Conservation (phyloP, 2,113 vertebrate genomes). For the Anolis carolinensis region DNA sequence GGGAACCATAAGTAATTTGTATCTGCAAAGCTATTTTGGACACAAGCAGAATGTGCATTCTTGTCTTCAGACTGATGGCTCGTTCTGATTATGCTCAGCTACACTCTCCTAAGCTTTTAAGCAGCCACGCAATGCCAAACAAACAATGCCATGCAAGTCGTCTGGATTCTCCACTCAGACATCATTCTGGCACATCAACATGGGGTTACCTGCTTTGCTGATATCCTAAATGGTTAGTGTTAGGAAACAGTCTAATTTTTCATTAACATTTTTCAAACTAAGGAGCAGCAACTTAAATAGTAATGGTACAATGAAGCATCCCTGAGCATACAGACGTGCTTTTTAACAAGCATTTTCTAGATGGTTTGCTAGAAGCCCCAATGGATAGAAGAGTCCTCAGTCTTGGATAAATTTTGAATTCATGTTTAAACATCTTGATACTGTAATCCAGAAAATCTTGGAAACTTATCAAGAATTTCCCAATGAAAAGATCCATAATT, state of each 20-base stretch:
- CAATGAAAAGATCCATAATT: neutral
- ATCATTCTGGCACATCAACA: neutral
- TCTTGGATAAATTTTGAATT: neutral
- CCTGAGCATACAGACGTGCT: no score
- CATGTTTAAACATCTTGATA: neutral
- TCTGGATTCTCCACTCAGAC: conserved; percentile 8
- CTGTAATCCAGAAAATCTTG: neutral
- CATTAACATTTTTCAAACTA: neutral
- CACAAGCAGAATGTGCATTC: neutral
- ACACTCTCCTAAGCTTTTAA: conserved; percentile 33
- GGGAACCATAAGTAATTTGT: neutral
- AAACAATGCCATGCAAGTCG: neutral
- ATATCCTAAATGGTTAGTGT: neutral
- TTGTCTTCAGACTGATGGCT: conserved; percentile 6
- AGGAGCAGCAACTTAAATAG: neutral
- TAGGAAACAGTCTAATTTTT: rapidly evolving
- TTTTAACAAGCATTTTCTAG: neutral
- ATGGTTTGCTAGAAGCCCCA: neutral
- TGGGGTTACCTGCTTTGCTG: neutral
- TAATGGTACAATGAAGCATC: neutral
- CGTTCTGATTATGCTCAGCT: neutral
- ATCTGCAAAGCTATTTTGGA: neutral
- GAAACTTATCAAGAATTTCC: neutral
- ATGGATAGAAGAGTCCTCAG: neutral
- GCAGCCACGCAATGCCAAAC: neutral